These are phyloP conservation scores for Pherbina coryleti DNA, from an alignment of 2,888 invertebrate species.

Conservation along the genomic window DNA sequence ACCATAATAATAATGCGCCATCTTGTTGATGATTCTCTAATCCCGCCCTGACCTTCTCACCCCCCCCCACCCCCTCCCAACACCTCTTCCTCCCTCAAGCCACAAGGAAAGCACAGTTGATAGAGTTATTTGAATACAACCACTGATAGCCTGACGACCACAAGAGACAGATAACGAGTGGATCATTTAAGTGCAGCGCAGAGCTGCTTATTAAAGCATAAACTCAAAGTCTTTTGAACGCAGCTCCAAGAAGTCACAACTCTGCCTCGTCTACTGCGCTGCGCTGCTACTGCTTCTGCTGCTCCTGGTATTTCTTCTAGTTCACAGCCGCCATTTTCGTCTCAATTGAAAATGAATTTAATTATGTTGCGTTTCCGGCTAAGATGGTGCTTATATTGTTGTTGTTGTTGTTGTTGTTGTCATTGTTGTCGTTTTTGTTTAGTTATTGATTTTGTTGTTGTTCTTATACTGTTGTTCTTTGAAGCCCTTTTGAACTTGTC, in stretches of 20 bases:
- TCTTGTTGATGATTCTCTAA: no score
- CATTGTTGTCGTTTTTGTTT: neutral
- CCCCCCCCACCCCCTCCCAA: no score
- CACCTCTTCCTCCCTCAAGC: no score
- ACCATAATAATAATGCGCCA: neutral
- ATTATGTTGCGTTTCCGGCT: slow-evolving; percentile 1
- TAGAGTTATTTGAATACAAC: neutral
- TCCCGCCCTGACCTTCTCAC: no score
- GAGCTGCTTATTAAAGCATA: neutral
- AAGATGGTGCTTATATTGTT: neutral
- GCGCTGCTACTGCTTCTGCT: no score
- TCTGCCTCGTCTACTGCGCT: no score
- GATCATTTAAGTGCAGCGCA: neutral
- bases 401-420: neutral
- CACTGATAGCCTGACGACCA: neutral
- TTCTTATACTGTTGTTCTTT: neutral
- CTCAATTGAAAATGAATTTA: slow-evolving; percentile 16
- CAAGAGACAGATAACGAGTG: neutral
- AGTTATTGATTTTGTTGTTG: neutral
- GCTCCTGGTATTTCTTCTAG: no score
- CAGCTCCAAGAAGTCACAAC: no score
- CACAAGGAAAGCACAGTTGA: neutral
- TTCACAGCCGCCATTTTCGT: slow-evolving; percentile 7
- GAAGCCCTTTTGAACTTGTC: neutral
- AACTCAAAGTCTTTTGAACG: neutral